A percentile compares a stretch with the other conserved stretches of the same genome.
These are phyloP conservation scores for Eupithecia tripunctaria DNA, from an alignment of 2,888 invertebrate genomes.

Conservation along the genomic window DNA sequence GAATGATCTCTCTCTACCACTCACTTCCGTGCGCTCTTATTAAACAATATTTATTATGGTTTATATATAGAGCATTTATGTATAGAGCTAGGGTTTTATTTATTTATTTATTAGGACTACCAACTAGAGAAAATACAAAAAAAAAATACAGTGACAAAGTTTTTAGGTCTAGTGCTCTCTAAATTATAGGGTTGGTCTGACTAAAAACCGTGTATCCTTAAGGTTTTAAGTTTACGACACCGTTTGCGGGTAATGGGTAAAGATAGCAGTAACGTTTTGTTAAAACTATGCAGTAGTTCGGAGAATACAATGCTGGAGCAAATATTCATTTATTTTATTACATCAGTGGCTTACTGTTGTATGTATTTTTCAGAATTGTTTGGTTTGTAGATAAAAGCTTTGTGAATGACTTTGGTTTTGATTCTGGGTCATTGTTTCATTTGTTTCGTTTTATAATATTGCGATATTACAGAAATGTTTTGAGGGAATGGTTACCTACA, in stretches of 20 bases:
- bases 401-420: background rate
- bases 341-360: background rate
- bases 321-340: conserved; percentile 6
- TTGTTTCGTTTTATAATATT: background rate
- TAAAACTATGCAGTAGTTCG: conserved; percentile 2
- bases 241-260: conserved; percentile 17
- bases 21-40: too few species aligned
- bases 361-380: background rate
- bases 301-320: background rate
- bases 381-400: background rate
- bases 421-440: background rate
- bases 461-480: background rate
- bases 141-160: too few species aligned
- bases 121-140: too few species aligned
- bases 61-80: too few species aligned
- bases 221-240: conserved; percentile 15
- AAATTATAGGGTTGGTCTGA: background rate
- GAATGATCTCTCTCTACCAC: too few species aligned
- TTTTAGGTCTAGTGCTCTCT: too few species aligned
- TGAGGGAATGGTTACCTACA: background rate
- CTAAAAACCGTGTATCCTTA: background rate
- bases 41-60: too few species aligned
- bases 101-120: too few species aligned
- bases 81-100: too few species aligned
- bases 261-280: conserved; percentile 5